phyloP scores from a whole-genome alignment of 2,797 vertebrate species.

The Phrynocephalus guinanensis region DNA sequence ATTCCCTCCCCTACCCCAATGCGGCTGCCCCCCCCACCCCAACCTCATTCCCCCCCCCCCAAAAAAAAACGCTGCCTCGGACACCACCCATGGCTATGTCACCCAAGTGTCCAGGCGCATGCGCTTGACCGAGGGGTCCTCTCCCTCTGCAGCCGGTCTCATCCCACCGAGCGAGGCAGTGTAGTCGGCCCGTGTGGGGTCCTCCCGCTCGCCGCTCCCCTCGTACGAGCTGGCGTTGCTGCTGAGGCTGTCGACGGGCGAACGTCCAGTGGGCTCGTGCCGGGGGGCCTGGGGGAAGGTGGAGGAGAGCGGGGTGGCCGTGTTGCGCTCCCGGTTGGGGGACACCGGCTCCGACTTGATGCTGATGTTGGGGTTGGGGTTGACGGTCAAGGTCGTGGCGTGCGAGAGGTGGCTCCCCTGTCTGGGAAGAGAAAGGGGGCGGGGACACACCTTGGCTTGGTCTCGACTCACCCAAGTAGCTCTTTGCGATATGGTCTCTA shows the following conservation, averaged over 20 bases:
- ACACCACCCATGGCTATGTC: constrained; percentile 80
- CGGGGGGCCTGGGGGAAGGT: constrained; percentile 84
- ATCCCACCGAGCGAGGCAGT: constrained; percentile 85
- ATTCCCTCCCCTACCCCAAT: not conserved
- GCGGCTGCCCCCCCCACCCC: not conserved
- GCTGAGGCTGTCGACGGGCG: constrained; percentile 94
- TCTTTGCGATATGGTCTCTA: too few species aligned
- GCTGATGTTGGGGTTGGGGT: constrained; percentile 91
- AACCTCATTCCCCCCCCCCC: not conserved
- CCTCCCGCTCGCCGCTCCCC: constrained; percentile 86
- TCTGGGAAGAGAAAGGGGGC: constrained; percentile 70
- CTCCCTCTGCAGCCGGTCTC: constrained; percentile 83
- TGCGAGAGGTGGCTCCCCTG: constrained; percentile 90
- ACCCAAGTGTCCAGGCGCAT: constrained; percentile 95
- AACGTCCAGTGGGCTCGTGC: constrained; percentile 78
- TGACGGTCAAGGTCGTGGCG: constrained; percentile 89
- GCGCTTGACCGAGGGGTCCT: constrained; percentile 90
- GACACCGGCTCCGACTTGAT: constrained; percentile 97
- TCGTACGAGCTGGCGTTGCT: constrained; percentile 94
- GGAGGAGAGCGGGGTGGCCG: constrained; percentile 83
- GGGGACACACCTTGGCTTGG: not conserved
- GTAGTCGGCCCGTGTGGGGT: constrained; percentile 83
- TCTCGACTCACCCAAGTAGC: too few species aligned
- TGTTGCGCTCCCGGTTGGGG: constrained; percentile 91
- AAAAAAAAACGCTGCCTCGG: not conserved